phyloP scores from a whole-genome alignment of 2,888 invertebrate species.

The Andrena praecox region DNA sequence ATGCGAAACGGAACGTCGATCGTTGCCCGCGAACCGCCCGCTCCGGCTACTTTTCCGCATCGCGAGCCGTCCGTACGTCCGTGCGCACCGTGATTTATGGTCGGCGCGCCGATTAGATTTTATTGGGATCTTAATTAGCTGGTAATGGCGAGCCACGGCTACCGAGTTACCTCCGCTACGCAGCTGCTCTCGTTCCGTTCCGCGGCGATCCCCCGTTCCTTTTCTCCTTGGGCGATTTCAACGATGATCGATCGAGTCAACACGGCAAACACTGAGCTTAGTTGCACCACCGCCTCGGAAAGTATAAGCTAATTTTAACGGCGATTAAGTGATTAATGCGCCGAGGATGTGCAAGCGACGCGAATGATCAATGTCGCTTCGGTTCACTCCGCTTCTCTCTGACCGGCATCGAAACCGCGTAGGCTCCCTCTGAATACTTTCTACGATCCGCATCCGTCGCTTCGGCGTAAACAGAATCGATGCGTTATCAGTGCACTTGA shows the following conservation, averaged over 20 bases:
- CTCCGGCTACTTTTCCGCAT: slow-evolving; percentile 37
- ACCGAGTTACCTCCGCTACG: slow-evolving; percentile 34
- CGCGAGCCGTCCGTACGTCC: slow-evolving; percentile 13
- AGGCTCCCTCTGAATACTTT: neutral
- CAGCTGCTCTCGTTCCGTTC: neutral
- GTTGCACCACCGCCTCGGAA: neutral
- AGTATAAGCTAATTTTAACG: too few relatives aligned
- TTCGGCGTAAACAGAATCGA: neutral
- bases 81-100: slow-evolving; percentile 38
- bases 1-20: slow-evolving; percentile 28
- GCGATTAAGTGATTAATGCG: neutral
- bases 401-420: neutral
- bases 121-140: slow-evolving; percentile 49
- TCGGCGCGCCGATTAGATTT: slow-evolving; percentile 18
- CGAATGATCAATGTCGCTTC: slow-evolving; percentile 1
- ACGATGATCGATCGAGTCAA: neutral
- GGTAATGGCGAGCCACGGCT: slow-evolving; percentile 27
- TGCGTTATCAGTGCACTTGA: neutral
- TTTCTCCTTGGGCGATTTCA: neutral
- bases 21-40: neutral
- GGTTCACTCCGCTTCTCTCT: neutral
- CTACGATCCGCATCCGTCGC: neutral
- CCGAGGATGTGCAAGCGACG: neutral
- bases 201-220: neutral
- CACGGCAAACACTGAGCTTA: neutral